phyloP scores from a whole-genome alignment of 2,797 vertebrate species.

The Lycodopsis pacificus region DNA sequence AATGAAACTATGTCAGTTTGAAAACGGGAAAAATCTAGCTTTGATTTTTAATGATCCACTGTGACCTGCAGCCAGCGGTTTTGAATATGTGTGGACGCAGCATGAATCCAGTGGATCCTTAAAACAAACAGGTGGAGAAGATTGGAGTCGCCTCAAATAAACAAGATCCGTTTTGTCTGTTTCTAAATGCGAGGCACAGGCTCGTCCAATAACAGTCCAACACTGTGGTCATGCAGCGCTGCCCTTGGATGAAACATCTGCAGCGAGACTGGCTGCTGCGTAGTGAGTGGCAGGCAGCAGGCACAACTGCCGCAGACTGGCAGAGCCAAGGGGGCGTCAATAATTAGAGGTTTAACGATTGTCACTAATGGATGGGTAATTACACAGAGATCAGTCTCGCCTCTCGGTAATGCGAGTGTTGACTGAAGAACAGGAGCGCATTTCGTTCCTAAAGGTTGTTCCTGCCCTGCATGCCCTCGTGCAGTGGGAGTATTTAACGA shows the following conservation, averaged over 20 bases:
- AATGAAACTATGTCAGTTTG: slow-evolving; percentile 86
- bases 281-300: slow-evolving; percentile 50
- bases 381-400: slow-evolving; percentile 74
- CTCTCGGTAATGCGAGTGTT: slow-evolving; percentile 60
- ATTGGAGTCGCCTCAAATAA: slow-evolving; percentile 65
- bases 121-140: slow-evolving; percentile 78
- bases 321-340: slow-evolving; percentile 62
- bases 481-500: slow-evolving; percentile 38
- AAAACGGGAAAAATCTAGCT: slow-evolving; percentile 66
- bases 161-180: slow-evolving; percentile 22
- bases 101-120: slow-evolving; percentile 83
- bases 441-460: slow-evolving; percentile 72
- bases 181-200: slow-evolving; percentile 54
- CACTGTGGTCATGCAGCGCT: slow-evolving; percentile 66
- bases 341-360: slow-evolving; percentile 77
- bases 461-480: slow-evolving; percentile 60
- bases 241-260: slow-evolving; percentile 58
- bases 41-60: slow-evolving; percentile 84
- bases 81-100: slow-evolving; percentile 2
- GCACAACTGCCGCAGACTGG: slow-evolving; percentile 49
- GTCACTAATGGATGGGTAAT: slow-evolving; percentile 76
- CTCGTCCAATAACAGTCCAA: slow-evolving; percentile 73
- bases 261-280: slow-evolving; percentile 55
- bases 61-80: slow-evolving; percentile 49
- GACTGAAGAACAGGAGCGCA: slow-evolving; percentile 65